These are phyloP conservation scores for Misgurnus anguillicaudatus DNA, from an alignment of 2,113 vertebrate species.

Conservation along the genomic window DNA sequence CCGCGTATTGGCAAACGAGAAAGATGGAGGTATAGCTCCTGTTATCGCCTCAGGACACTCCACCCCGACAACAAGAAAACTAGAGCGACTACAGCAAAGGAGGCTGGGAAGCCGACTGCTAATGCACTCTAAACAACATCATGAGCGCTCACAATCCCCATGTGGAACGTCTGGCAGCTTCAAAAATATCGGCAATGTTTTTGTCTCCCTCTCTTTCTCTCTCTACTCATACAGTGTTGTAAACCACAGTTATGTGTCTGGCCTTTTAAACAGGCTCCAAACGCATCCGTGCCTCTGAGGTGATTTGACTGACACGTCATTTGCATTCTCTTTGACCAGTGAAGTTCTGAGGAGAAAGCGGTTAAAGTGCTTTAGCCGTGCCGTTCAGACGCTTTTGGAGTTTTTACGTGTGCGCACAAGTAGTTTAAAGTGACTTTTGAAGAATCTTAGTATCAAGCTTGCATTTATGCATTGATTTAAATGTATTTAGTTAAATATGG, in stretches of 20 bases:
- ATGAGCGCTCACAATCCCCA: slow-evolving; percentile 85
- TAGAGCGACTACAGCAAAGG: slow-evolving; percentile 71
- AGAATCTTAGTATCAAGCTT: not conserved
- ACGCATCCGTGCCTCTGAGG: slow-evolving; percentile 58
- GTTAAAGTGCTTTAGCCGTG: slow-evolving; percentile 75
- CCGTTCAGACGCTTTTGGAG: slow-evolving; percentile 61
- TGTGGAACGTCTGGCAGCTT: slow-evolving; percentile 70
- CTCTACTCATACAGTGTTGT: slow-evolving; percentile 56
- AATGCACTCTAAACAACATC: slow-evolving; percentile 90
- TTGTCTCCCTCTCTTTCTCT: slow-evolving; percentile 49
- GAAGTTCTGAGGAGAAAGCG: slow-evolving; percentile 75
- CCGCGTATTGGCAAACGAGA: slow-evolving; percentile 87
- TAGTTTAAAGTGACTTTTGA: slow-evolving; percentile 1
- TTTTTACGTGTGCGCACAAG: slow-evolving; percentile 25
- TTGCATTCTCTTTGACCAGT: slow-evolving; percentile 71
- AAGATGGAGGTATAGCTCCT: slow-evolving; percentile 81
- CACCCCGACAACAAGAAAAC: slow-evolving; percentile 90
- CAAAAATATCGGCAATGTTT: slow-evolving; percentile 53
- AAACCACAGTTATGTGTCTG: slow-evolving; percentile 68
- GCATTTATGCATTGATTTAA: not conserved
- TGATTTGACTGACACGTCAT: slow-evolving; percentile 67
- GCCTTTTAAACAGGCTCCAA: slow-evolving; percentile 69
- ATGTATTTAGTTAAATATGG: not conserved
- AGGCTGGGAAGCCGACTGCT: slow-evolving; percentile 86
- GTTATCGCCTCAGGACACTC: slow-evolving; percentile 94